phyloP scores from a whole-genome alignment of 2,888 invertebrate species.

The Atherix ibis region DNA sequence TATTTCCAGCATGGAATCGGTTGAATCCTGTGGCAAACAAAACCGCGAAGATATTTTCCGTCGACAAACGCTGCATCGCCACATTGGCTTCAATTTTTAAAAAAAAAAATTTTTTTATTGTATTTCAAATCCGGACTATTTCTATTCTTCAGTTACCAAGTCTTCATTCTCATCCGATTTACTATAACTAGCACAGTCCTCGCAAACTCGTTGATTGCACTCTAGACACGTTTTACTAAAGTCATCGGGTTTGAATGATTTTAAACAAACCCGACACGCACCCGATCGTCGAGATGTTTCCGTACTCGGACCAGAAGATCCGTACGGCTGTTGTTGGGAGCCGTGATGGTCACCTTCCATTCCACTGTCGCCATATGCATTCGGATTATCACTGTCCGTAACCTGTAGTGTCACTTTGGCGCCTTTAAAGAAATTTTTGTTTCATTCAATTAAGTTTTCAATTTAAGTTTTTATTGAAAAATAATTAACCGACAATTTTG shows the following conservation, averaged over 20 bases:
- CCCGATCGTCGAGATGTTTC: slow-evolving; percentile 60
- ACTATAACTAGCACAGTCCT: slow-evolving; percentile 86
- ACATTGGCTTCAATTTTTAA: slow-evolving; percentile 43
- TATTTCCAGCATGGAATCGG: slow-evolving; percentile 67
- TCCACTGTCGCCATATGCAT: too few species aligned
- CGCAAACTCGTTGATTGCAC: slow-evolving; percentile 81
- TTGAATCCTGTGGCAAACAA: slow-evolving; percentile 64
- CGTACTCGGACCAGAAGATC: too few species aligned
- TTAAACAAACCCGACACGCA: slow-evolving; percentile 69
- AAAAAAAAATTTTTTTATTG: too few species aligned
- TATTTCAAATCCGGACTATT: too few species aligned
- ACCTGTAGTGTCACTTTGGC: too few species aligned
- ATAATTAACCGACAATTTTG: background rate
- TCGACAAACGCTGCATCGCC: slow-evolving; percentile 82
- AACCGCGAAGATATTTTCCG: slow-evolving; percentile 64
- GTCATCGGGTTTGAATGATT: slow-evolving; percentile 77
- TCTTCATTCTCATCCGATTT: slow-evolving; percentile 71
- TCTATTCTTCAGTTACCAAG: slow-evolving; percentile 44
- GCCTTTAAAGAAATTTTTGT: too few species aligned
- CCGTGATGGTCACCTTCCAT: too few species aligned
- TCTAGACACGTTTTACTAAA: slow-evolving; percentile 77
- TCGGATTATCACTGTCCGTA: too few species aligned
- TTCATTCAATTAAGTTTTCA: too few species aligned
- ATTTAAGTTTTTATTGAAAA: background rate
- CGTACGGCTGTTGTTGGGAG: too few species aligned